Evolutionary conservation across 2,888 invertebrate species (phyloP).

Genomic region (Therioaphis trifolii): DNA sequence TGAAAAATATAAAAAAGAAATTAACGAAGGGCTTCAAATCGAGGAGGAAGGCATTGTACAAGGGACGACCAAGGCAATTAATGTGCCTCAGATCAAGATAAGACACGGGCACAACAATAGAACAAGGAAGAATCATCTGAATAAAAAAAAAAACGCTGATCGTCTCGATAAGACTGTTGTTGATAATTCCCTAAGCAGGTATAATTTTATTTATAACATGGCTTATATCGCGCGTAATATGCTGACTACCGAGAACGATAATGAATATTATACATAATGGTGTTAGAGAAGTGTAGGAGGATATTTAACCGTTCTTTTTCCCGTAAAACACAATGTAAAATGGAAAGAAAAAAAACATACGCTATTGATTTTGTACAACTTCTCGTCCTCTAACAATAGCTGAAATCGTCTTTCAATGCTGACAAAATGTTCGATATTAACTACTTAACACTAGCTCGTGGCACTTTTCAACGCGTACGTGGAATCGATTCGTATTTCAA

Average conservation of each 20-base stretch:
- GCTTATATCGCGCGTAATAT: not conserved
- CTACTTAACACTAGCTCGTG: not conserved
- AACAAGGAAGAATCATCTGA: slow-evolving; percentile 53
- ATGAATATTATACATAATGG: not conserved
- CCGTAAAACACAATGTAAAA: not conserved
- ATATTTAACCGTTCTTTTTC: not conserved
- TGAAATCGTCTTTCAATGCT: not conserved
- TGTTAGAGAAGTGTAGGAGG: not conserved
- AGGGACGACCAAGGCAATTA: slow-evolving; percentile 68
- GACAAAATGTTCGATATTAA: not conserved
- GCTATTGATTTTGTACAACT: not conserved
- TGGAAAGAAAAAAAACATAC: not conserved
- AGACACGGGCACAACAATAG: slow-evolving; percentile 69
- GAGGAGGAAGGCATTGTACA: slow-evolving; percentile 81
- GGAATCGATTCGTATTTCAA: not conserved
- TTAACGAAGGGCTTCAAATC: slow-evolving; percentile 84
- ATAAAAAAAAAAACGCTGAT: slow-evolving; percentile 8
- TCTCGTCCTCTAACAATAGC: not conserved
- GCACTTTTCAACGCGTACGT: not conserved
- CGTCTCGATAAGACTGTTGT: not conserved
- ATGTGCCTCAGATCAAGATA: slow-evolving; percentile 67
- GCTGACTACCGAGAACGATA: not conserved
- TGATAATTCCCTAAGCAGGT: slow-evolving; percentile 44
- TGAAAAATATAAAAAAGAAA: slow-evolving; percentile 85
- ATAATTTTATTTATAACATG: not conserved